Conservation (phyloP, 2,888 invertebrate species). For the Ptilodon capucinus region DNA sequence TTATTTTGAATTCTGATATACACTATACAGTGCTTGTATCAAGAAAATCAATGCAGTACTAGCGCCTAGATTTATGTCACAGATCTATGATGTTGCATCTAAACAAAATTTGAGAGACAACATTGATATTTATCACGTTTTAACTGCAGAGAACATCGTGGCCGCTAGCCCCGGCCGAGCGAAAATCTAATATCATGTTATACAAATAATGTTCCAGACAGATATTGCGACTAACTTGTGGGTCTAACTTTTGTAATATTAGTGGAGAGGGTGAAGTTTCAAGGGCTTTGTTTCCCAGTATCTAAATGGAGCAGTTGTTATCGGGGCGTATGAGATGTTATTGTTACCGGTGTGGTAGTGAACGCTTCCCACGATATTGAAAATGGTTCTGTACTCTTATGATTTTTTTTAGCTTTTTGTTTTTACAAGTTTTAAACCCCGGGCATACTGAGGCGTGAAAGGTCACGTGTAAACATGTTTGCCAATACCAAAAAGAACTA, state of each 20-base stretch:
- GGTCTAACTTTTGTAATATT: slow-evolving; percentile 72
- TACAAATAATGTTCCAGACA: slow-evolving; percentile 33
- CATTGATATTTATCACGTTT: too few relatives aligned
- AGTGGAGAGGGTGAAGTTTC: slow-evolving; percentile 60
- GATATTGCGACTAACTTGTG: slow-evolving; percentile 55
- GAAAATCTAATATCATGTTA: slow-evolving; percentile 30
- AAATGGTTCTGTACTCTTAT: slow-evolving; percentile 7
- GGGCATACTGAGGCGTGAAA: too few relatives aligned
- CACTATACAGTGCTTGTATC: too few relatives aligned
- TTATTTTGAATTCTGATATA: too few relatives aligned
- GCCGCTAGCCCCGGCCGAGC: slow-evolving; percentile 6
- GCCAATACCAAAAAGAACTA: too few relatives aligned
- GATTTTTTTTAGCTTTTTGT: slow-evolving; percentile 1
- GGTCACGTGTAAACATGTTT: too few relatives aligned
- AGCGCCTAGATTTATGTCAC: too few relatives aligned
- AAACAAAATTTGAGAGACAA: too few relatives aligned
- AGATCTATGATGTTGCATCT: too few relatives aligned
- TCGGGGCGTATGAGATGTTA: slow-evolving; percentile 25
- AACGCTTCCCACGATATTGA: slow-evolving; percentile 24
- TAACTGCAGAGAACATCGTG: slow-evolving; percentile 14
- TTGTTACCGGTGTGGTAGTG: slow-evolving; percentile 26
- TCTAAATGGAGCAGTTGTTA: slow-evolving; percentile 29
- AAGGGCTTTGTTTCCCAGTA: slow-evolving; percentile 33
- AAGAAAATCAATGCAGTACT: too few relatives aligned
- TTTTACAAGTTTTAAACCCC: too few relatives aligned